Percentiles rank a stretch among this genome's conserved stretches.
Evolutionary conservation across 2,888 invertebrate species (phyloP).

Genomic region (Micropterix aruncella): DNA sequence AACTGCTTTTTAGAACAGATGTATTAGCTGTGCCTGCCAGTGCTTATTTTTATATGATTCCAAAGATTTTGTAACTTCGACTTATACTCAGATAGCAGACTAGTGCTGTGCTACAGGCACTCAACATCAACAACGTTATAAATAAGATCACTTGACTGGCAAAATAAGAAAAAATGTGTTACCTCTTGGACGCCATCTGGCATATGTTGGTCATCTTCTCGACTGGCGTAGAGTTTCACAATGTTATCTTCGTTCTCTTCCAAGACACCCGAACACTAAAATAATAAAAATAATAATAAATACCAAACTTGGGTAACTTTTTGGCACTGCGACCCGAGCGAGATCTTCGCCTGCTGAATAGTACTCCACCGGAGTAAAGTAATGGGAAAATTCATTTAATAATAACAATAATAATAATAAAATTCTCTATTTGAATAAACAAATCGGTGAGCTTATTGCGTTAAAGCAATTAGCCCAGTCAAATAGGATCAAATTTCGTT

Average conservation of each 20-base stretch:
- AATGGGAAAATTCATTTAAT: constrained; percentile 3
- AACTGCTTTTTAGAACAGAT: too few species aligned
- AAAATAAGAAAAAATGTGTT: constrained; percentile 2
- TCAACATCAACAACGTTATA: too few species aligned
- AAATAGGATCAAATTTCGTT: too few species aligned
- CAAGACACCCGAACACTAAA: constrained; percentile 57
- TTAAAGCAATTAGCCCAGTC: too few species aligned
- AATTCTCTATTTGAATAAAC: too few species aligned
- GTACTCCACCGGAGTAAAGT: neutral
- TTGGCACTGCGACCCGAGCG: neutral
- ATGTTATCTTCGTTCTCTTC: constrained; percentile 58
- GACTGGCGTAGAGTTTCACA: constrained; percentile 39
- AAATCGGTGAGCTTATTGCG: too few species aligned
- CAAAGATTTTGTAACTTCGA: too few species aligned
- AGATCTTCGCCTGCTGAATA: neutral
- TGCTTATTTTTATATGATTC: too few species aligned
- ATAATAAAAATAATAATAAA: constrained; percentile 14
- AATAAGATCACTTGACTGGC: too few species aligned
- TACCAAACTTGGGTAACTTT: constrained; percentile 3
- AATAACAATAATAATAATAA: constrained; percentile 1
- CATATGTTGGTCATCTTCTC: constrained; percentile 32
- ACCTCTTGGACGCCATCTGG: constrained; percentile 31
- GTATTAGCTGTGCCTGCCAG: too few species aligned
- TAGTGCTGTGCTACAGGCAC: too few species aligned
- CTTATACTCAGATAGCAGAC: too few species aligned